Evolutionary conservation across 2,113 vertebrate genomes (phyloP).

Genomic region (Archocentrus centrarchus): DNA sequence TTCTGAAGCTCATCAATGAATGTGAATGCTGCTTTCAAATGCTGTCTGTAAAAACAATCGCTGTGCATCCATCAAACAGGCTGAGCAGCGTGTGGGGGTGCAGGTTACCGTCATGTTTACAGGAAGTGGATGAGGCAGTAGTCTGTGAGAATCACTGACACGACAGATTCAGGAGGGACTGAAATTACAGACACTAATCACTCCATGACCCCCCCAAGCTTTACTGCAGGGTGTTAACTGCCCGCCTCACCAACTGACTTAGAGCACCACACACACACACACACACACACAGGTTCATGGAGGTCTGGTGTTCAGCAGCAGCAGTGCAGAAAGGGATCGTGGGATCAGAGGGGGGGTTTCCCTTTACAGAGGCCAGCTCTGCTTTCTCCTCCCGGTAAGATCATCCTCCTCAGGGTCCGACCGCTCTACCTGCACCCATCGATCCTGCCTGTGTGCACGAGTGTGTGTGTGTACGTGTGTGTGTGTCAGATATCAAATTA

Average conservation of each 20-base stretch:
- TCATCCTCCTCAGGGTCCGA: constrained; percentile 72
- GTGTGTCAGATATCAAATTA: background rate
- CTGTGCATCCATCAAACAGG: background rate
- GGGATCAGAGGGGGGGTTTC: constrained; percentile 54
- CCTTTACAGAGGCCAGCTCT: constrained; percentile 60
- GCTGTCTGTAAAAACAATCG: background rate
- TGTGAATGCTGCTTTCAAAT: rapidly evolving
- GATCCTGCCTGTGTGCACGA: constrained; percentile 40
- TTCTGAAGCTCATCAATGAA: background rate
- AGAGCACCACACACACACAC: background rate
- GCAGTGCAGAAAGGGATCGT: constrained; percentile 50
- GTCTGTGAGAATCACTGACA: constrained; percentile 41
- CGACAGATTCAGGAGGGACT: constrained; percentile 33
- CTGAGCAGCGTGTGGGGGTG: background rate
- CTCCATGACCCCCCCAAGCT: background rate
- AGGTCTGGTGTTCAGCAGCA: background rate
- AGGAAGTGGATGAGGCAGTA: background rate
- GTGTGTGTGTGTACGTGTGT: constrained; percentile 2
- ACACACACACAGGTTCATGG: background rate
- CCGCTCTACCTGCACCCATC: constrained; percentile 51
- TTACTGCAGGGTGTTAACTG: background rate
- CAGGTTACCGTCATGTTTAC: background rate
- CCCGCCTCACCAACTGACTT: background rate
- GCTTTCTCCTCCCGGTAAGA: constrained; percentile 69
- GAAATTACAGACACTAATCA: constrained; percentile 66